These are phyloP conservation scores for Pangasianodon gigas DNA, from an alignment of 2,113 vertebrate species.

Conservation along the genomic window DNA sequence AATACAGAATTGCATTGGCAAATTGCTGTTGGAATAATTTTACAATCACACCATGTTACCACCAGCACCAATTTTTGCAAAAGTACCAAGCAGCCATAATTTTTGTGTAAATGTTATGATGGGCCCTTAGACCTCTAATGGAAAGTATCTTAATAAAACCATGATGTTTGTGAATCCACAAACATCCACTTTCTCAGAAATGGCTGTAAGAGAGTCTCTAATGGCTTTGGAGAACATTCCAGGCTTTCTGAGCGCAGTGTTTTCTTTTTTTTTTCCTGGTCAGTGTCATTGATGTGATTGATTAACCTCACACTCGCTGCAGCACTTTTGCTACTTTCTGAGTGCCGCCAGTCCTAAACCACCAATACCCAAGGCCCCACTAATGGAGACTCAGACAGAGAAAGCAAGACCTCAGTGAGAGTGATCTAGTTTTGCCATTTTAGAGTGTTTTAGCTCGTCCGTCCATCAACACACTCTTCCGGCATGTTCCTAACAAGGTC, in stretches of 20 bases:
- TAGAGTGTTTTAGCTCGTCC: background rate
- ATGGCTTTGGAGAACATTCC: constrained; percentile 6
- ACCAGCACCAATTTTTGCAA: background rate
- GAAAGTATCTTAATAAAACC: constrained; percentile 14
- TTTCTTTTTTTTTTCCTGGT: background rate
- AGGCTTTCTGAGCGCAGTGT: background rate
- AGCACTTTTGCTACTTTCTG: constrained; percentile 15
- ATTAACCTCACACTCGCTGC: background rate
- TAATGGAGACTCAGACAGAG: constrained; percentile 17
- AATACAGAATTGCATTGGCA: background rate
- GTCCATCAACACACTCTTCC: background rate
- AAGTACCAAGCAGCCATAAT: background rate
- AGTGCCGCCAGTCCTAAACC: constrained; percentile 13
- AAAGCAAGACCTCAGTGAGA: background rate
- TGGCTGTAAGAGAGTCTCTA: constrained; percentile 19
- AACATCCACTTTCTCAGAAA: constrained; percentile 19
- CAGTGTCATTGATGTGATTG: constrained; percentile 22
- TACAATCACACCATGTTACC: background rate
- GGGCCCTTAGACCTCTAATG: constrained; percentile 11
- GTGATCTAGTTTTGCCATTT: constrained; percentile 9
- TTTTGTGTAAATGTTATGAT: background rate
- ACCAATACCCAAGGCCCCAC: background rate
- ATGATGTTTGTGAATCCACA: constrained; percentile 14
- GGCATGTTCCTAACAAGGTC: constrained; percentile 13
- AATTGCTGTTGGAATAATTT: background rate